Evolutionary conservation across 2,797 vertebrate genomes (phyloP).

Genomic region (Muraenolepis orangiensis): DNA sequence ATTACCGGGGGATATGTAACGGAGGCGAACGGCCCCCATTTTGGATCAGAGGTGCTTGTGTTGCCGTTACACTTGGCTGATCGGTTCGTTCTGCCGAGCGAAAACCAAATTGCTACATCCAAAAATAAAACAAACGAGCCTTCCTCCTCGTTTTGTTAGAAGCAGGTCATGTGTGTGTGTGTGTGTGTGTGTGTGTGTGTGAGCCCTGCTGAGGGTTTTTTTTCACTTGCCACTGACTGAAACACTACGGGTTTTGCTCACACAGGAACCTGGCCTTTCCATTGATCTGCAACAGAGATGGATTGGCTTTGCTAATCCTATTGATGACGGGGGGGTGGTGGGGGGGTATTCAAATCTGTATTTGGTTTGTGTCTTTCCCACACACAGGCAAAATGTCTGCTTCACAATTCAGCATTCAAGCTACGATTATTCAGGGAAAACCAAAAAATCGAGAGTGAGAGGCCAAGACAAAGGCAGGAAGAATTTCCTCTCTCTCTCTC

Average conservation of each 20-base stretch:
- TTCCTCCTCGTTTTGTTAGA: constrained; percentile 5
- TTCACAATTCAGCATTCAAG: no score
- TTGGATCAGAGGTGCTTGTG: constrained; percentile 48
- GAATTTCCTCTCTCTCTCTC: constrained; percentile 51
- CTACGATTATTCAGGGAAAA: not conserved
- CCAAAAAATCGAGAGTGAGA: not conserved
- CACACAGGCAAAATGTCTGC: no score
- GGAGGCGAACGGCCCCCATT: constrained; percentile 61
- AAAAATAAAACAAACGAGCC: constrained; percentile 44
- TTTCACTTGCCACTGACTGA: no score
- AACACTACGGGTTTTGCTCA: constrained; percentile 7
- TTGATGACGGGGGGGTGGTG: constrained; percentile 34
- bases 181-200: no score
- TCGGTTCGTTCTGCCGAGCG: constrained; percentile 31
- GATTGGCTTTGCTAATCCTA: constrained; percentile 7
- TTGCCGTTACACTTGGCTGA: constrained; percentile 39
- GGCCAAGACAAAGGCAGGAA: constrained; percentile 20
- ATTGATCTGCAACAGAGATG: constrained; percentile 20
- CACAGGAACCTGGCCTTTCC: not conserved
- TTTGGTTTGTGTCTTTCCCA: no score
- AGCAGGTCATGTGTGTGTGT: no score
- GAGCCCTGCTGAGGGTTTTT: no score
- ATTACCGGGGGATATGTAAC: constrained; percentile 25
- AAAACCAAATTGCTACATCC: constrained; percentile 40
- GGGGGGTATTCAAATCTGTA: constrained; percentile 45